Evolutionary conservation across 2,113 vertebrate genomes (phyloP), one percentile per base, ranked within the genome.

Genomic region (Gopherus evgoodei): DNA sequence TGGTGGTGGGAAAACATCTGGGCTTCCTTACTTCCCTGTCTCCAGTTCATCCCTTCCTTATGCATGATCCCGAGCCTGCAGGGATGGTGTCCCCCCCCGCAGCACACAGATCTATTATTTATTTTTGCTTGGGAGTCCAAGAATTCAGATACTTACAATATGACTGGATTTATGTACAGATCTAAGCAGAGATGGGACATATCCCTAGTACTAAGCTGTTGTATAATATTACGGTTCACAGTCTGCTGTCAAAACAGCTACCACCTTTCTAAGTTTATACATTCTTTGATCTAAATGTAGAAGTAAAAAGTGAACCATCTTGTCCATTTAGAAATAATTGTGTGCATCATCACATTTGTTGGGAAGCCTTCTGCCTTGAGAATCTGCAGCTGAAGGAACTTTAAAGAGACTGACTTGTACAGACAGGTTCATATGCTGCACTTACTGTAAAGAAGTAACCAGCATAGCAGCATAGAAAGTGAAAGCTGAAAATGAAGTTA

Each of bases 51-150:
- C 47, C 31, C 11, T 38, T 54, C 54, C 57, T 85, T 10, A 47
- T 87, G n/a, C 72, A 42, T 13, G 38, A 44, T 42, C n/a, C 38
- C 5, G 22, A 24, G 35, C 38, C 38, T 25, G 5, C 11, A 93
- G 47, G n/a, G 87, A 44, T 42, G 38, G 57, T 57, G 6, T 8
- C 10, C 69, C 38, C 78, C 90, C 87, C 82, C 31, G n/a, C 50
- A 80, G 54, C 52, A 4, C 59, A 29, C 62, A 92, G 72, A 86
- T 75, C 4, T 4, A 86, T 13, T 80, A 11, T 86, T 93, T 54
- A 86, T 84, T 93, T 44, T 90, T 59, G 24, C 42, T 85, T 69
- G 88, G 91, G 65, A 93, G 24, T 89, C 85, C 54, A 22, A 5
- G 8, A 54, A 85, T 82, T 78, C 54, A n/a, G 21, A 47, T 93